These are phyloP conservation scores for Pseudoatta argentina DNA, from an alignment of 1,140 invertebrate species.

Conservation along the genomic window DNA sequence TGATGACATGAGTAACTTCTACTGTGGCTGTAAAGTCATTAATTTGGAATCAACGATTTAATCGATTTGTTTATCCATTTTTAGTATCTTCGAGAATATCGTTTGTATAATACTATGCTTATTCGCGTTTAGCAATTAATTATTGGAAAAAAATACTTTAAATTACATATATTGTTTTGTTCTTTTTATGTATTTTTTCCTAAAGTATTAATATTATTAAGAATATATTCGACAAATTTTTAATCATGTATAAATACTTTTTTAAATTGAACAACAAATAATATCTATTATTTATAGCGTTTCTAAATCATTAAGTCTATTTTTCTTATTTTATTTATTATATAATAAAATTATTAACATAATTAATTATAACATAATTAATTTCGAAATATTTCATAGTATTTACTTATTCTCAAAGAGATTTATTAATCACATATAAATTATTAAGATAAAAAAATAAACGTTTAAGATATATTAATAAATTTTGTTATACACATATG, in stretches of 20 bases:
- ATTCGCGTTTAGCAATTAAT: background rate
- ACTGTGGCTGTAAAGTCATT: background rate
- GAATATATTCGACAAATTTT: background rate
- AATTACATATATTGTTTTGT: background rate
- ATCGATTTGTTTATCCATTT: slow-evolving; percentile 1
- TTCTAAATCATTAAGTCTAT: too few species aligned
- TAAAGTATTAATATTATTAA: slow-evolving; percentile 6
- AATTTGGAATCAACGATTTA: background rate
- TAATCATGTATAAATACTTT: background rate
- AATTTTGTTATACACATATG: background rate
- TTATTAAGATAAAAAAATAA: background rate
- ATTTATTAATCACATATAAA: background rate
- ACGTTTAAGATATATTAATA: background rate
- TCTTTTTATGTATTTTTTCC: background rate
- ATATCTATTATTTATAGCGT: too few species aligned
- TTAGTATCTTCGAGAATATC: background rate
- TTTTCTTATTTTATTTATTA: too few species aligned
- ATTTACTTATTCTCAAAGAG: too few species aligned
- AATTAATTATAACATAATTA: too few species aligned
- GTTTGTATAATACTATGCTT: background rate
- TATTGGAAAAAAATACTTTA: background rate
- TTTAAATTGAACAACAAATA: background rate
- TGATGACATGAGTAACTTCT: background rate
- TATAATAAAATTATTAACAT: too few species aligned
- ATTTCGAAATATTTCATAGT: too few species aligned